A percentile compares a stretch with the other conserved stretches of the same genome.
phyloP scores from a whole-genome alignment of 1,140 invertebrate genomes.

The Leptonema lineaticorne region DNA sequence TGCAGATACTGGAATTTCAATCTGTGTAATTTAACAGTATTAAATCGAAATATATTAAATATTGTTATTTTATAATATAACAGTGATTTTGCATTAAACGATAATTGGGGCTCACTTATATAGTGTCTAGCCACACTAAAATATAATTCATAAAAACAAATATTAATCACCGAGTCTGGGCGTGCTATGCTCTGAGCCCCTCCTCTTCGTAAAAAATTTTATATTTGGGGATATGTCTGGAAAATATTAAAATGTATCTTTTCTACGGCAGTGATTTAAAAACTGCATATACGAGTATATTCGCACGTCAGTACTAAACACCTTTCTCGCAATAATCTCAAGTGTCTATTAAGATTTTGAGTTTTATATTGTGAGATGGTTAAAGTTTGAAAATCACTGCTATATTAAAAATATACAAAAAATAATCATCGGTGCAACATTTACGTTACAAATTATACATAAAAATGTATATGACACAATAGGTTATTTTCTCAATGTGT shows the following conservation, averaged over 20 bases:
- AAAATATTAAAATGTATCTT: constrained; percentile 9
- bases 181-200: constrained; percentile 14
- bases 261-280: constrained; percentile 13
- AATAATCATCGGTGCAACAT: constrained; percentile 3
- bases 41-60: no score
- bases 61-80: background rate
- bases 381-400: constrained; percentile 15
- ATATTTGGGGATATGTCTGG: constrained; percentile 13
- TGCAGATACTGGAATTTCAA: no score
- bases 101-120: background rate
- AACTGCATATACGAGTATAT: background rate
- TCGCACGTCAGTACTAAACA: background rate
- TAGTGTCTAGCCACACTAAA: no score
- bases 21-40: no score
- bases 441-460: background rate
- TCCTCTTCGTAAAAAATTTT: constrained; percentile 16
- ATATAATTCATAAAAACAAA: constrained; percentile 2
- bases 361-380: no score
- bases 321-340: background rate
- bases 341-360: no score
- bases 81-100: background rate
- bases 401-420: constrained; percentile 2
- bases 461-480: no score
- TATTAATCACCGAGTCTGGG: constrained; percentile 9
- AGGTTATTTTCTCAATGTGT: background rate